Evolutionary conservation across 2,113 vertebrate species (phyloP).

Genomic region (Pica pica): DNA sequence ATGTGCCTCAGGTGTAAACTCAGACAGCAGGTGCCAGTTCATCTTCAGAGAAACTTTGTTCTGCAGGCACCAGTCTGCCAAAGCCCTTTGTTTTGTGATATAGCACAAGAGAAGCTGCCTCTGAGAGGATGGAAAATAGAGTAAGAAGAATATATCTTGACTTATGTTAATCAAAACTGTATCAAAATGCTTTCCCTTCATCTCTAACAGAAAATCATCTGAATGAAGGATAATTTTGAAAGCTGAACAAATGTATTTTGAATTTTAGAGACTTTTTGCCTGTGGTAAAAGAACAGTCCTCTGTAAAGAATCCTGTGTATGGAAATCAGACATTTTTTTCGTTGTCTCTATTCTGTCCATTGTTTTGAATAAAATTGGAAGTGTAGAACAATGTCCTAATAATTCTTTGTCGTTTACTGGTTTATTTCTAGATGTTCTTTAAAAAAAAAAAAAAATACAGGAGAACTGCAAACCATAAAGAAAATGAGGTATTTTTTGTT

Average conservation of each 20-base stretch:
- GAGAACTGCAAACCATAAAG: not conserved
- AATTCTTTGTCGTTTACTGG: not conserved
- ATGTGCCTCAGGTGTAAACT: not conserved
- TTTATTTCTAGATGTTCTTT: not conserved
- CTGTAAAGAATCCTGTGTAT: not conserved
- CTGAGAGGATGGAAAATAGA: not conserved
- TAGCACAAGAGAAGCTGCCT: not conserved
- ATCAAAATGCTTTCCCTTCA: not conserved
- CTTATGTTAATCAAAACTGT: not conserved
- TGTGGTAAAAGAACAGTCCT: not conserved
- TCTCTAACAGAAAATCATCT: not conserved
- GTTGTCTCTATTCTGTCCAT: not conserved
- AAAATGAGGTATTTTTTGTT: not conserved
- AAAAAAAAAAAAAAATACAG: not conserved
- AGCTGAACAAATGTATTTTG: not conserved
- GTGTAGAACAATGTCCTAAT: not conserved
- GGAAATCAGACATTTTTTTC: not conserved
- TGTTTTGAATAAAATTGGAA: not conserved
- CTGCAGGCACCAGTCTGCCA: not conserved
- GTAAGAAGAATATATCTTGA: not conserved
- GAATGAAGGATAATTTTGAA: not conserved
- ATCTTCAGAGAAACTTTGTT: conserved; percentile 12
- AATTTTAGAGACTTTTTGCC: not conserved
- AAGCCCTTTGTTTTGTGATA: not conserved
- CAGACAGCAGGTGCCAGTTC: not conserved